Evolutionary conservation across 2,888 invertebrate species (phyloP), one percentile per base, ranked within the genome.

Genomic region (Blomia tropicalis): DNA sequence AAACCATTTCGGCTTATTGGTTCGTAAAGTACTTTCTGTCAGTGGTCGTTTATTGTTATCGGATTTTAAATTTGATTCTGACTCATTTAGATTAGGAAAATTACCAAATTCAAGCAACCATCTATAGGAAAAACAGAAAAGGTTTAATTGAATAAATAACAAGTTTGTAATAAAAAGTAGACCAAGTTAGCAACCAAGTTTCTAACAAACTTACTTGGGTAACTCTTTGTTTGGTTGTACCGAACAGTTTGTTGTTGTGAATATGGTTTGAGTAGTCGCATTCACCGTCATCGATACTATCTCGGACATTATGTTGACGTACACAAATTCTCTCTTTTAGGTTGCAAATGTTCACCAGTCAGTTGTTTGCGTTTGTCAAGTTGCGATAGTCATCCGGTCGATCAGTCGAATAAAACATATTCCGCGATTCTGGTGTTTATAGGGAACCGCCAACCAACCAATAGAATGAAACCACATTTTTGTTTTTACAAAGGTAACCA

Each of bases 1-100:
- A 43, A 62, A 64, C 64, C 64, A 64, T 19, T 63, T 43, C 27
- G 64, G 64, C n/a, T 59, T 44, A 29, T 47, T 43, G n/a, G n/a
- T n/a, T 17, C 31, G 27, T 17, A 62, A 31, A 59, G 23, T 43
- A 36, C 56, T 64, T 43, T 64, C 64, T 27, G 62, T 64, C 11
- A 59, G 27, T 23, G 64, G 64, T 22, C 64, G 32, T 19, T n/a
- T n/a, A n/a, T n/a, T n/a, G n/a, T n/a, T n/a, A n/a, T 11, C 14
- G 1, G 29, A 29, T 19, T 36, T n/a, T 5, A 41, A 19, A 17
- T n/a, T 30, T 25, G 31, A 36, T 1, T 51, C 29, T 43, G 29
- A 19, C 2, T 27, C 22, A 5, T 62, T 58, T 41, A 25, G 30
- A 36, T 29, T 32, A 22, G 58, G 29, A 17, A 62, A 62, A 22